A percentile compares a stretch with the other conserved stretches of the same genome.
Evolutionary conservation across 2,888 invertebrate species (phyloP).

Genomic region (Dynastes hyllus): DNA sequence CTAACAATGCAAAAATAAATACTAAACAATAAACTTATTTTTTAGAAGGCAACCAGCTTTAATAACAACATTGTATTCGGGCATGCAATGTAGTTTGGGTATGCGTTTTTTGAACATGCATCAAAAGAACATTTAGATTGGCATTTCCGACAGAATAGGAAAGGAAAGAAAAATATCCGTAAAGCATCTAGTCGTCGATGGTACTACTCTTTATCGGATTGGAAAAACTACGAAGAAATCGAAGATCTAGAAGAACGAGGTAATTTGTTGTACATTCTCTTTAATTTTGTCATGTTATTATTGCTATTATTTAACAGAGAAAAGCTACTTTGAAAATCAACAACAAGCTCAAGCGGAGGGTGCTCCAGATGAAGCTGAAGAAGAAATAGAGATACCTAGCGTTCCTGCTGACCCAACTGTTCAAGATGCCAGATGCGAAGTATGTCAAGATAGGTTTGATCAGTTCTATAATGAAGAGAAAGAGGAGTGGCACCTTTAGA

Average conservation of each 20-base stretch:
- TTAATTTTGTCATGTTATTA: neutral
- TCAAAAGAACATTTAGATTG: conserved; percentile 99
- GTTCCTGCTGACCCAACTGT: conserved; percentile 81
- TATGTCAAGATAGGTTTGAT: conserved; percentile 95
- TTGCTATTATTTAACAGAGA: conserved; percentile 74
- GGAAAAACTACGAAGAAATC: conserved; percentile 95
- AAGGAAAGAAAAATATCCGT: conserved; percentile 88
- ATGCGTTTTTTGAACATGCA: too few species aligned
- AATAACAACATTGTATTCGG: conserved; percentile 83
- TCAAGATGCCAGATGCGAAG: conserved; percentile 83
- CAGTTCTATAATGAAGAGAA: conserved; percentile 97
- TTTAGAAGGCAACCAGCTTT: conserved; percentile 82
- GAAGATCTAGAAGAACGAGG: conserved; percentile 93
- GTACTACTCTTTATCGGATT: conserved; percentile 93
- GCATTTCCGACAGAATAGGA: conserved; percentile 96
- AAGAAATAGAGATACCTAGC: conserved; percentile 78
- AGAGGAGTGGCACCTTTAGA: conserved; percentile 96
- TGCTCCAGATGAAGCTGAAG: conserved; percentile 75
- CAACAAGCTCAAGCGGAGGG: conserved; percentile 74
- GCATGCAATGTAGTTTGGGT: conserved; percentile 98
- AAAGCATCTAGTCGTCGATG: conserved; percentile 90
- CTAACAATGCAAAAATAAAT: neutral
- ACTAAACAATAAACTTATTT: conserved; percentile 49
- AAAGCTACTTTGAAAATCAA: conserved; percentile 90
- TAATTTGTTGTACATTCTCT: conserved; percentile 63